Evolutionary conservation across 2,113 vertebrate species (phyloP).

Genomic region (Grantiella picta): DNA sequence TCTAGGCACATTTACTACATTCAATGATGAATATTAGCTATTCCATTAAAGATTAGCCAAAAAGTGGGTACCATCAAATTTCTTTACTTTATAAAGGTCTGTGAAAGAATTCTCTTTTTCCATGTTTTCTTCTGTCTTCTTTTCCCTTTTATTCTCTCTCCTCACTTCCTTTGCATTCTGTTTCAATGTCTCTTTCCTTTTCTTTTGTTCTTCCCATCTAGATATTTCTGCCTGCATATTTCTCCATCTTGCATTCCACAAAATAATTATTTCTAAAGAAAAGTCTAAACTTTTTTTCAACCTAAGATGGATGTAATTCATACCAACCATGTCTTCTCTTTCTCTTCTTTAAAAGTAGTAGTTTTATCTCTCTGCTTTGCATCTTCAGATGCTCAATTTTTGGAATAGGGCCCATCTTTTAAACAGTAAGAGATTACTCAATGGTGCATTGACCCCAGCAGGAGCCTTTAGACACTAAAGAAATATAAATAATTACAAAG

Average conservation of each 20-base stretch:
- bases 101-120: neutral
- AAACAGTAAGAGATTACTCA: neutral
- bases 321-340: neutral
- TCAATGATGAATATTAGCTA: neutral
- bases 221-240: neutral
- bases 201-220: neutral
- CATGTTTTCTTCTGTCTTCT: neutral
- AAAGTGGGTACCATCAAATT: neutral
- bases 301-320: neutral
- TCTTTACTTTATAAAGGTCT: neutral
- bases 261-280: neutral
- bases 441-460: neutral
- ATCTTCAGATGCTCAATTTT: neutral
- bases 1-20: neutral
- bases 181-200: neutral
- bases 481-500: slow-evolving; percentile 23
- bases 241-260: neutral
- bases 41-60: neutral
- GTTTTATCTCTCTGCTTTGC: neutral
- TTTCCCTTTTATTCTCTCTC: neutral
- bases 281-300: neutral
- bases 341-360: neutral
- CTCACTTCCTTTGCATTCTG: neutral
- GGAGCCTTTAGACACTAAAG: neutral
- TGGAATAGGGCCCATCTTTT: neutral